phyloP scores from a whole-genome alignment of 2,888 invertebrate genomes.

The Melinaea marsaeus region DNA sequence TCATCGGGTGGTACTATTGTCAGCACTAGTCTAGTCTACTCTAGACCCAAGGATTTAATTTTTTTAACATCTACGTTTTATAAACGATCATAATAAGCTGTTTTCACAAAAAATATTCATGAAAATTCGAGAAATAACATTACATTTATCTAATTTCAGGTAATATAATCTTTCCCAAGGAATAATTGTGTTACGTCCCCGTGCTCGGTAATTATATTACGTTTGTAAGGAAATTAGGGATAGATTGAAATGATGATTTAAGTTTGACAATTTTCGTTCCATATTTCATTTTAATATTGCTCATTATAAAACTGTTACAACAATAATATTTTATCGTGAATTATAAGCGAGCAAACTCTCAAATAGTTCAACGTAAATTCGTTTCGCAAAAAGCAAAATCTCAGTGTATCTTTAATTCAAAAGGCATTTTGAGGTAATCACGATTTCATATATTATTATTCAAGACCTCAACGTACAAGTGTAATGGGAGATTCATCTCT shows the following conservation, averaged over 20 bases:
- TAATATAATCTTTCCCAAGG: neutral
- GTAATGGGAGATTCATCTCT: conserved; percentile 2
- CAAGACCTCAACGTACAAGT: neutral
- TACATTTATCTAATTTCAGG: too few species aligned
- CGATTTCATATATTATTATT: conserved; percentile 21
- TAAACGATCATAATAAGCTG: too few species aligned
- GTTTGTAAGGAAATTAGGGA: neutral
- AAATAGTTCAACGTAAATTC: neutral
- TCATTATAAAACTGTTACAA: too few species aligned
- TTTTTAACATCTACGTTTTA: too few species aligned
- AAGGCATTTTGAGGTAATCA: conserved; percentile 18
- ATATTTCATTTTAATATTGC: neutral
- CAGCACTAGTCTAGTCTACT: too few species aligned
- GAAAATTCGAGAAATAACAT: too few species aligned
- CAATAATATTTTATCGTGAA: too few species aligned
- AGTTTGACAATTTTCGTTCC: neutral
- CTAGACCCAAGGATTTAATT: too few species aligned
- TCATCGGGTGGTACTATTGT: too few species aligned
- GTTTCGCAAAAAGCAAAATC: neutral
- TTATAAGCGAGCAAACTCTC: too few species aligned
- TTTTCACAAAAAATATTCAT: too few species aligned
- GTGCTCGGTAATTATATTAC: neutral
- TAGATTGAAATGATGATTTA: conserved; percentile 4
- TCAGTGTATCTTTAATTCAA: conserved; percentile 20
- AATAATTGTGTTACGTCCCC: neutral